A percentile compares a stretch with the other conserved stretches of the same genome.
phyloP scores from a whole-genome alignment of 1,140 invertebrate species.

The Apocrypta bakeri region DNA sequence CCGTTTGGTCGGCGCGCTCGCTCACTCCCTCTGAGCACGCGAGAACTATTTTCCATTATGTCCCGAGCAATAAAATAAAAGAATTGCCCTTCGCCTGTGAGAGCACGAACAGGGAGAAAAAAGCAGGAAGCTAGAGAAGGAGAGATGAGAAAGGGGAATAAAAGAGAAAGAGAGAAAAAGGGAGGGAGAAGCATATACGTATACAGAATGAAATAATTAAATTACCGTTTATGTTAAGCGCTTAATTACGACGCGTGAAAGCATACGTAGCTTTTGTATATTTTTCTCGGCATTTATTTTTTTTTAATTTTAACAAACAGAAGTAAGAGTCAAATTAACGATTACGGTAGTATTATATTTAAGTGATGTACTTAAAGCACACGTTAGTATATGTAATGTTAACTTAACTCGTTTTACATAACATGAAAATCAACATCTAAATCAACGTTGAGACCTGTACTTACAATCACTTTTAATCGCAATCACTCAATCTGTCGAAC shows the following conservation, averaged over 20 bases:
- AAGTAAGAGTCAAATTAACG: too few relatives aligned
- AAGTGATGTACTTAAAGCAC: too few relatives aligned
- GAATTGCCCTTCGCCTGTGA: slow-evolving; percentile 12
- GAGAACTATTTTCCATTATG: slow-evolving; percentile 65
- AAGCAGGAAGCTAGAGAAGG: not conserved
- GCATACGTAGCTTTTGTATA: not conserved
- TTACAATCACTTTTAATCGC: too few relatives aligned
- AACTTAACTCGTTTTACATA: too few relatives aligned
- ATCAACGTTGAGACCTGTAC: too few relatives aligned
- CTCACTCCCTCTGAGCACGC: slow-evolving; percentile 55
- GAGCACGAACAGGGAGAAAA: not conserved
- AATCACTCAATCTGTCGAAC: too few relatives aligned
- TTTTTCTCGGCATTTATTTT: not conserved
- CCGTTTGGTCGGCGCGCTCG: slow-evolving; percentile 48
- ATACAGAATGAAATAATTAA: not conserved
- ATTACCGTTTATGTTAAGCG: not conserved
- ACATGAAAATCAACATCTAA: too few relatives aligned
- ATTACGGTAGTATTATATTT: too few relatives aligned
- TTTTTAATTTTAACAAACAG: too few relatives aligned
- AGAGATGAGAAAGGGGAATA: not conserved
- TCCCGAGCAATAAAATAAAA: slow-evolving; percentile 64
- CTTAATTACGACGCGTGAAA: not conserved
- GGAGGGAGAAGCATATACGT: not conserved
- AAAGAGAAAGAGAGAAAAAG: not conserved
- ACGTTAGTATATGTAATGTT: too few relatives aligned